Base-by-base conservation (phyloP, 2,888 invertebrate genomes). In the Leptura quadrifasciata region DNA sequence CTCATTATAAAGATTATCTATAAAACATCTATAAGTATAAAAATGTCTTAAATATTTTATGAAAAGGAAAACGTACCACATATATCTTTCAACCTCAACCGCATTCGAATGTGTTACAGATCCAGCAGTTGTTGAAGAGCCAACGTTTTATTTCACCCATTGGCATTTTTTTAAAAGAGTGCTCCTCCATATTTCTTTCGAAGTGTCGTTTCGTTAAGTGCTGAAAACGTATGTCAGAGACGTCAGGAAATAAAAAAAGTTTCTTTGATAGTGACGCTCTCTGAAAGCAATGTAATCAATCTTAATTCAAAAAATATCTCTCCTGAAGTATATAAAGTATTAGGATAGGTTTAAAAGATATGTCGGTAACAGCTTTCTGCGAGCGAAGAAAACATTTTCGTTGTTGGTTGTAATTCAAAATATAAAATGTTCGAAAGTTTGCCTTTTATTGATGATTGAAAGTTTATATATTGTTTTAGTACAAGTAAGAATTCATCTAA, bases 241-340 rank as follows among this genome's bases (percentile, higher is more conserved):
- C 10, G n/a, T n/a, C n/a, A n/a, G n/a, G n/a, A n/a, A n/a, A 21
- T 20, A 35, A 64, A 47, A 63, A 39, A 39, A 61, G 35, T 47
- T 64, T 20, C n/a, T 35, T 39, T 35, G 47, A 39, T 12, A 20
- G 35, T 31, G 17, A 12, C 57, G 61, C 35, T 18, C 61, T 61
- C 35, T 61, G 24, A 35, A 10, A 18, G 27, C 61, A 20, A 35
- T 39, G 35, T 47, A 35, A 64, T 64, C 63, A 64, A 64, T 64
- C 63, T 64, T 64, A 64, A 35, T 10, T 35, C 18, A 35, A 20
- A 39, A 47, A 20, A 47, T 64, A 64, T 61, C 24, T 27, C 35
- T 10, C 6, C 12, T 12, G 63, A 64, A 64, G 63, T 64, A 21
- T 47, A 15, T 20, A 57, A 57, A 57, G 15, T 15, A n/a, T 47